Percentiles rank a stretch among this genome's conserved stretches.
These are phyloP conservation scores for Tetragonisca angustula DNA, from an alignment of 2,888 invertebrate species.

Conservation along the genomic window DNA sequence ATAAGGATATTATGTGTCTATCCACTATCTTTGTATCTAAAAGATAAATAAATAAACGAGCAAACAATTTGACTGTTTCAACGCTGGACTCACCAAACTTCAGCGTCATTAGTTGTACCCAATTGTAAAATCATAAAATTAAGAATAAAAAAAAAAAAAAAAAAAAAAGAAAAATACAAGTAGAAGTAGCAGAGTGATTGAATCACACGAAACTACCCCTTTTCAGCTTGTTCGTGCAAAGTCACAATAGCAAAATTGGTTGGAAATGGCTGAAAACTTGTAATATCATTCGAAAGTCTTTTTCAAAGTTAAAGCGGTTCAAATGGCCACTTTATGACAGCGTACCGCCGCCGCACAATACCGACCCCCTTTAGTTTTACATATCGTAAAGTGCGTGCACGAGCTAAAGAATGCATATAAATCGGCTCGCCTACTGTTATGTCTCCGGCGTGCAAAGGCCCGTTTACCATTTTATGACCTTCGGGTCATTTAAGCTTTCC, in stretches of 20 bases:
- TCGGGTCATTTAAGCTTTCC: conserved; percentile 57
- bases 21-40: too few species aligned
- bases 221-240: background rate
- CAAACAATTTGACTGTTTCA: too few species aligned
- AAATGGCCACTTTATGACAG: conserved; percentile 73
- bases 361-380: conserved; percentile 75
- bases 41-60: too few species aligned
- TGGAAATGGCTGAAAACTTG: conserved; percentile 52
- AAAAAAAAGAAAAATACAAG: too few species aligned
- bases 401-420: conserved; percentile 78
- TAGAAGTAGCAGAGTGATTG: conserved; percentile 5
- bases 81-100: too few species aligned
- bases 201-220: conserved; percentile 4
- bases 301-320: conserved; percentile 69
- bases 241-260: conserved; percentile 1
- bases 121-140: too few species aligned
- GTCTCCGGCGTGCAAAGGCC: conserved; percentile 74
- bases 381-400: conserved; percentile 78
- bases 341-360: conserved; percentile 71
- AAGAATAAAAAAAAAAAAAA: too few species aligned
- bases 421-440: conserved; percentile 78
- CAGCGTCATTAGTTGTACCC: too few species aligned
- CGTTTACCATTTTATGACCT: conserved; percentile 77
- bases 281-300: conserved; percentile 70
- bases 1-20: too few species aligned